Base-by-base conservation (phyloP, 2,888 invertebrate genomes). In the Rosalia funebris region DNA sequence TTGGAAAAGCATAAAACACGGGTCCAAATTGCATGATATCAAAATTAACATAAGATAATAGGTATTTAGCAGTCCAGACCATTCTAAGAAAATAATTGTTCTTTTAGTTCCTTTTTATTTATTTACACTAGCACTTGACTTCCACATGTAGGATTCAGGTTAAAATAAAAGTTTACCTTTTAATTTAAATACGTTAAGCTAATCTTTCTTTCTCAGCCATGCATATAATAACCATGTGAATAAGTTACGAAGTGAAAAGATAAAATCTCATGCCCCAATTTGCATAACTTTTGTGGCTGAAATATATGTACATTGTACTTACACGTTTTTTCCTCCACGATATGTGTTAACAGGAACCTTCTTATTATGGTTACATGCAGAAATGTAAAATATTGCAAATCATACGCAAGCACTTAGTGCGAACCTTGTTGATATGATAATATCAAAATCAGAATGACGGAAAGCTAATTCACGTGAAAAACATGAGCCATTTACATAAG, bases 191-290 rank as follows among this genome's bases (percentile, higher is more conserved):
- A 62, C 25, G 62, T 62, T 56, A 66, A 64, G 48, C 56, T 52
- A 62, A 62, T 62, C 58, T 63, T 63, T 59, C 62, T 57, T 66
- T 69, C 66, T 48, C 66, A 69, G 57, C 65, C 65, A 65, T 60
- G 63, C 69, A 65, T 69, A 57, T 65, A 57, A 69, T 64, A 65
- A 69, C 58, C 59, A 65, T 65, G 66, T 69, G 69, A 69, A 69
- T 69, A 65, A 53, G 61, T 66, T 58, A 66, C 54, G 56, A 62
- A 61, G 62, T 54, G 61, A 61, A 62, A 56, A 42, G 66, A 67
- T 67, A 61, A 62, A 63, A 63, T 65, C 65, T 59, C 58, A 42
- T 61, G 39, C 17, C 31, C 41, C 36, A 37, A 65, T 67, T 69
- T 67, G 58, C 66, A 69, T 69, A 65, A 57, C 60, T 65, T 67